Conservation (phyloP, 2,797 vertebrate species). For the Bovichtus diacanthus region DNA sequence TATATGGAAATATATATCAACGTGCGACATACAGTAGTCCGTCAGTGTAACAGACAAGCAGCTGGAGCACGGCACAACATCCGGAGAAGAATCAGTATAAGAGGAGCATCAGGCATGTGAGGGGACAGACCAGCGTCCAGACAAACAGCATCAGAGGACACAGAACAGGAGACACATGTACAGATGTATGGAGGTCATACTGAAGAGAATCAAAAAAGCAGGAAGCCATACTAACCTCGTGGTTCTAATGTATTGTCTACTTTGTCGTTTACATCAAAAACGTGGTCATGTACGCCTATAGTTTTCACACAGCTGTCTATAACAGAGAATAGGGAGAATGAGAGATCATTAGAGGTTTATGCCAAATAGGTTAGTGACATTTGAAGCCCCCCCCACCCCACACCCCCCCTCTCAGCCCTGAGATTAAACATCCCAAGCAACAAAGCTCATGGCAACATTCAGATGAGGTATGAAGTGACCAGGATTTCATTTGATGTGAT, state of each 20-base stretch:
- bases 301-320: constrained; percentile 99
- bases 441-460: constrained; percentile 85
- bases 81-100: constrained; percentile 16
- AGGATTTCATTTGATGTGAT: constrained; percentile 53
- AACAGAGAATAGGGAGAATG: constrained; percentile 86
- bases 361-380: constrained; percentile 91
- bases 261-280: constrained; percentile 99
- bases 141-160: constrained; percentile 40
- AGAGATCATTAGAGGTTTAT: constrained; percentile 79
- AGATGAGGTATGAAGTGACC: constrained; percentile 70
- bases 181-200: constrained; percentile 84
- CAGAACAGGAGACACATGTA: constrained; percentile 57
- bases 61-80: constrained; percentile 33
- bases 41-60: constrained; percentile 24
- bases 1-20: constrained; percentile 5
- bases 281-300: constrained; percentile 99
- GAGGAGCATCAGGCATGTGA: constrained; percentile 32
- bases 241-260: constrained; percentile 99
- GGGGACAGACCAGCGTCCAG: constrained; percentile 31
- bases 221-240: constrained; percentile 99
- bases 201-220: constrained; percentile 87
- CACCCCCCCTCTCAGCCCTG: constrained; percentile 70
- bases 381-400: constrained; percentile 70
- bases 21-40: constrained; percentile 16
- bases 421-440: constrained; percentile 78